A percentile compares a stretch with the other conserved stretches of the same genome.
phyloP scores from a whole-genome alignment of 2,797 vertebrate species.

The Octomys mimax region DNA sequence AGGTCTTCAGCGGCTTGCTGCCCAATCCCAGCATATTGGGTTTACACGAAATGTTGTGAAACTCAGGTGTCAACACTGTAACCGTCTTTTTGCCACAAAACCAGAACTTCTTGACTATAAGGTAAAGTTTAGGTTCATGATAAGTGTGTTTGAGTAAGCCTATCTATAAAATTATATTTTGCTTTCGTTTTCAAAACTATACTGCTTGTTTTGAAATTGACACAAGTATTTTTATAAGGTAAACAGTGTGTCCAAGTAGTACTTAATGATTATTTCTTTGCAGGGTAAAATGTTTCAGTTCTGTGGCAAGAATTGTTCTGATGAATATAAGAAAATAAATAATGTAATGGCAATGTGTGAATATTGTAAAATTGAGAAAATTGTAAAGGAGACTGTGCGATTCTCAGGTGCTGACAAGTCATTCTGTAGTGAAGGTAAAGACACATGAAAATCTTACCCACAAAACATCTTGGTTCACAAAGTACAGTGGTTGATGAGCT shows the following conservation, averaged over 20 bases:
- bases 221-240: background rate
- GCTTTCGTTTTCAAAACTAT: conserved; percentile 51
- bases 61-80: conserved; percentile 94
- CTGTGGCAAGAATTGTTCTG: conserved; percentile 93
- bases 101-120: conserved; percentile 96
- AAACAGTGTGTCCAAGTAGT: conserved; percentile 70
- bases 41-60: conserved; percentile 87
- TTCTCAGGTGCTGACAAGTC: conserved; percentile 93
- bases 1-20: conserved; percentile 91
- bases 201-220: conserved; percentile 63
- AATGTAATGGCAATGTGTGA: conserved; percentile 93
- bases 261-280: conserved; percentile 79
- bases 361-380: conserved; percentile 96
- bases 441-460: conserved; percentile 50
- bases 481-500: conserved; percentile 49
- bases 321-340: conserved; percentile 95
- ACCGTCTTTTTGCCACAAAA: conserved; percentile 90
- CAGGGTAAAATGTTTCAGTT: conserved; percentile 96
- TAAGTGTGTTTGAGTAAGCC: conserved; percentile 18
- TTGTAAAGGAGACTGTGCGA: conserved; percentile 93
- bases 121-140: conserved; percentile 87
- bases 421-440: conserved; percentile 97
- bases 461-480: conserved; percentile 47
- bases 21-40: conserved; percentile 90
- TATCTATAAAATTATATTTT: conserved; percentile 54